Evolutionary conservation across 2,797 vertebrate species (phyloP).

Genomic region (Lagocephalus sceleratus): DNA sequence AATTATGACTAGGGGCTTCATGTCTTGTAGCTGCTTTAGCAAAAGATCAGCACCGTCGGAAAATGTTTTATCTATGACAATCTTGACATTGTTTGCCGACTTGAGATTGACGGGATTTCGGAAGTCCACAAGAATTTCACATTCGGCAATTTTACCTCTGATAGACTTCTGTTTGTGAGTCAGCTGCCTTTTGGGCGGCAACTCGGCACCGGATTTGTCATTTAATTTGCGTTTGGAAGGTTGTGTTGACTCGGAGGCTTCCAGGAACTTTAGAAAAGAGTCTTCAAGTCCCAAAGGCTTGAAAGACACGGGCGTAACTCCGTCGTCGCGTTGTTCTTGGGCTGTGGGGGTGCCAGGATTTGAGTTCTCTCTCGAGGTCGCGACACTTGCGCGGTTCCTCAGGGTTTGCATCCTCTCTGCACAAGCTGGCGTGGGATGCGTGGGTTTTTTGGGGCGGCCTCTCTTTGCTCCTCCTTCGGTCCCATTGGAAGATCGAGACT

Average conservation of each 20-base stretch:
- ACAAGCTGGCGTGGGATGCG: conserved; percentile 67
- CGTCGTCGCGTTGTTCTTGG: conserved; percentile 78
- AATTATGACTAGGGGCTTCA: conserved; percentile 91
- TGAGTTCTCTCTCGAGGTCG: conserved; percentile 77
- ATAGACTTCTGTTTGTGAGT: conserved; percentile 62
- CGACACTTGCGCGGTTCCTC: conserved; percentile 66
- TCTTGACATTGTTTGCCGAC: conserved; percentile 89
- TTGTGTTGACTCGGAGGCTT: conserved; percentile 88
- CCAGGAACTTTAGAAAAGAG: conserved; percentile 91
- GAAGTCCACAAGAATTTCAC: conserved; percentile 83
- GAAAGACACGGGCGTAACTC: conserved; percentile 84
- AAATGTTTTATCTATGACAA: conserved; percentile 90
- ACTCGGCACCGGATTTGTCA: conserved; percentile 72
- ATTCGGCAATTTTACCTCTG: conserved; percentile 67
- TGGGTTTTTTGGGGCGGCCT: conserved; percentile 75
- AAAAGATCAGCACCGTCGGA: conserved; percentile 87
- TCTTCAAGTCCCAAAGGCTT: conserved; percentile 93
- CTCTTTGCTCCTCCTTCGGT: conserved; percentile 63
- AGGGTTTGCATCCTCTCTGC: conserved; percentile 72
- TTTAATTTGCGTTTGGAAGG: conserved; percentile 85
- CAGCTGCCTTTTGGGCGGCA: conserved; percentile 83
- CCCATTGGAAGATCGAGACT: conserved; percentile 63
- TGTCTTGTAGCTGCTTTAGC: conserved; percentile 96
- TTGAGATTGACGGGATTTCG: conserved; percentile 90
- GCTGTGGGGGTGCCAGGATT: conserved; percentile 78